A percentile compares a stretch with the other conserved stretches of the same genome.
Conservation (phyloP, 2,797 vertebrate genomes). For the Enoplosus armatus region DNA sequence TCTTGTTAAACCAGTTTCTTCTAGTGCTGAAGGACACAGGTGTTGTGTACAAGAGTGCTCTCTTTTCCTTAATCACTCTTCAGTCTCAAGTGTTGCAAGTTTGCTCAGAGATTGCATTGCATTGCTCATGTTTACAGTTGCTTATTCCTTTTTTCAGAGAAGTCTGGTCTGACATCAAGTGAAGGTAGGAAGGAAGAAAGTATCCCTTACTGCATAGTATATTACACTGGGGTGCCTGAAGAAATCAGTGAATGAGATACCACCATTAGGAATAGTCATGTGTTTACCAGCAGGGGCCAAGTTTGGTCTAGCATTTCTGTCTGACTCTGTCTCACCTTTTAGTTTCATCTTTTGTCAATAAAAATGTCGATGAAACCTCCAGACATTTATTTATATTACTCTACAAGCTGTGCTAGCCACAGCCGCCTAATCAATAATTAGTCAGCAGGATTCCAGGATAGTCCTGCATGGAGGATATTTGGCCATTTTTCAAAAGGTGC, state of each 20-base stretch:
- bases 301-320: conserved; percentile 14
- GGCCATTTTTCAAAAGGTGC: conserved; percentile 47
- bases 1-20: conserved; percentile 11
- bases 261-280: not conserved
- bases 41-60: conserved; percentile 20
- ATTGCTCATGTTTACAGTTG: conserved; percentile 22
- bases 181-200: conserved; percentile 64
- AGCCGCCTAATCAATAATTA: conserved; percentile 58
- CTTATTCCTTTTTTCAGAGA: conserved; percentile 58
- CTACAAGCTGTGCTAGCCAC: conserved; percentile 1
- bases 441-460: conserved; percentile 40
- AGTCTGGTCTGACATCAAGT: conserved; percentile 50
- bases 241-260: not conserved
- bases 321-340: conserved; percentile 32
- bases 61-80: conserved; percentile 22
- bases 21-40: conserved; percentile 33
- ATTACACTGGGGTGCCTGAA: not conserved
- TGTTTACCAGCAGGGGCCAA: not conserved
- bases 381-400: conserved; percentile 42
- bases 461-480: conserved; percentile 24
- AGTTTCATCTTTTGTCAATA: conserved; percentile 18
- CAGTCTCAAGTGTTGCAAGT: conserved; percentile 24
- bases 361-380: conserved; percentile 45
- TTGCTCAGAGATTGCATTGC: conserved; percentile 33
- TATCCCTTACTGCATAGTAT: not conserved